A percentile compares a stretch with the other conserved stretches of the same genome.
Evolutionary conservation across 2,888 invertebrate genomes (phyloP).

Genomic region (Tetheella fluctuosa): DNA sequence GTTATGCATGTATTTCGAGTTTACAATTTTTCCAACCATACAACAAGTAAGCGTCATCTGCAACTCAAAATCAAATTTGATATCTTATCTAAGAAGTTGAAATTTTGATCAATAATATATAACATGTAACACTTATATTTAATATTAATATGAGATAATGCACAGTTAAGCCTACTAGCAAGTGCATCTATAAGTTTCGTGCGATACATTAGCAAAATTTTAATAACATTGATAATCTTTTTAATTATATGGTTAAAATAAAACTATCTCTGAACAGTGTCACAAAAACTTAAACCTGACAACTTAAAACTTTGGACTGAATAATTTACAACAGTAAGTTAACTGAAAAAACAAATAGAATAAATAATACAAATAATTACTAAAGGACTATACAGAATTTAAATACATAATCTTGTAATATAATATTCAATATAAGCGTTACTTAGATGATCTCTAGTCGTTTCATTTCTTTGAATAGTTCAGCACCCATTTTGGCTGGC

Average conservation of each 20-base stretch:
- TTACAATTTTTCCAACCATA: constrained; percentile 50
- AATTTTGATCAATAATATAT: constrained; percentile 43
- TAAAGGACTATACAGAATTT: constrained; percentile 68
- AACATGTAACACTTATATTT: constrained; percentile 46
- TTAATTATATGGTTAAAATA: constrained; percentile 19
- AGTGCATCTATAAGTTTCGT: constrained; percentile 59
- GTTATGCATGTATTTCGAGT: constrained; percentile 55
- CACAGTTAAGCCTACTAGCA: constrained; percentile 41
- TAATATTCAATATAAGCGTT: constrained; percentile 36
- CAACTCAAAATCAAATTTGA: constrained; percentile 40
- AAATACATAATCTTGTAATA: constrained; percentile 46
- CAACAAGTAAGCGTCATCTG: constrained; percentile 51
- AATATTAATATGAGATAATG: constrained; percentile 21
- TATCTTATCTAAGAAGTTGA: constrained; percentile 44
- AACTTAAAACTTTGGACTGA: constrained; percentile 25
- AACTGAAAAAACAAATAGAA: constrained; percentile 58
- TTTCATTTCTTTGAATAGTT: constrained; percentile 95
- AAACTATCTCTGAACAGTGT: constrained; percentile 33
- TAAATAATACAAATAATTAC: constrained; percentile 74
- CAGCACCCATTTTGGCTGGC: constrained; percentile 97
- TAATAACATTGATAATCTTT: constrained; percentile 14
- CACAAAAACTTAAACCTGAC: constrained; percentile 42
- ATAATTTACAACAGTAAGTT: constrained; percentile 29
- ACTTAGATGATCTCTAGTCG: constrained; percentile 87
- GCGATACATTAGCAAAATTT: constrained; percentile 26